Percentiles rank a stretch among this genome's conserved stretches.
These are phyloP conservation scores for Parapristionchus giblindavisi DNA, from an alignment of 2,888 invertebrate genomes.

Conservation along the genomic window DNA sequence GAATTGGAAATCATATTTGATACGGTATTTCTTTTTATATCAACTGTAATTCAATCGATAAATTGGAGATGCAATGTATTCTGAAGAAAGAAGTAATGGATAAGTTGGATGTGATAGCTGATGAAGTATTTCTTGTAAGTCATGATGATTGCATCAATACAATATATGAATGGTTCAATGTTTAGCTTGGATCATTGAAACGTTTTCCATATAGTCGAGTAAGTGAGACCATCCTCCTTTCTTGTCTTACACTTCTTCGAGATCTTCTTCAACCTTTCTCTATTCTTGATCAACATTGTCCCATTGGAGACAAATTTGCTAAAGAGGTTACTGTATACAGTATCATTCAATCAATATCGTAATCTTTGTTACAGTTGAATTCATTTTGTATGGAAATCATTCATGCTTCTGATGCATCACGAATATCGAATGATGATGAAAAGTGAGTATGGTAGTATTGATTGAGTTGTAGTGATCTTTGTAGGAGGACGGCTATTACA, in stretches of 20 bases:
- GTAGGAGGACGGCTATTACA: conserved; percentile 15
- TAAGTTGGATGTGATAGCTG: conserved; percentile 50
- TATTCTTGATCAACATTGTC: conserved; percentile 42
- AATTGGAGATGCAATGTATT: conserved; percentile 51
- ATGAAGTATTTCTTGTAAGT: conserved; percentile 46
- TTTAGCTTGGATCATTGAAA: conserved; percentile 72
- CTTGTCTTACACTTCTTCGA: conserved; percentile 87
- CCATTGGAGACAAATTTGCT: conserved; percentile 57
- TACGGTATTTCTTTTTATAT: conserved; percentile 35
- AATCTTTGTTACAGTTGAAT: conserved; percentile 29
- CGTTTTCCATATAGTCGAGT: conserved; percentile 92
- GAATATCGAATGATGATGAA: conserved; percentile 31
- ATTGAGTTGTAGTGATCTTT: not conserved
- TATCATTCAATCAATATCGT: not conserved
- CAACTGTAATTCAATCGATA: too few species aligned
- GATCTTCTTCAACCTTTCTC: conserved; percentile 76
- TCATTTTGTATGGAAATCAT: conserved; percentile 36
- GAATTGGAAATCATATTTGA: conserved; percentile 50
- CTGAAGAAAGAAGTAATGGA: conserved; percentile 49
- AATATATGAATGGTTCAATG: not conserved
- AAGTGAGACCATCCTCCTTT: conserved; percentile 91
- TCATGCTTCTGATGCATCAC: not conserved
- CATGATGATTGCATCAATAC: not conserved
- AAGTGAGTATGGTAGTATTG: conserved; percentile 3
- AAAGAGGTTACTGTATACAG: conserved; percentile 49